These are phyloP conservation scores for Agrypnia vestita DNA, from an alignment of 1,140 invertebrate genomes.

Conservation along the genomic window DNA sequence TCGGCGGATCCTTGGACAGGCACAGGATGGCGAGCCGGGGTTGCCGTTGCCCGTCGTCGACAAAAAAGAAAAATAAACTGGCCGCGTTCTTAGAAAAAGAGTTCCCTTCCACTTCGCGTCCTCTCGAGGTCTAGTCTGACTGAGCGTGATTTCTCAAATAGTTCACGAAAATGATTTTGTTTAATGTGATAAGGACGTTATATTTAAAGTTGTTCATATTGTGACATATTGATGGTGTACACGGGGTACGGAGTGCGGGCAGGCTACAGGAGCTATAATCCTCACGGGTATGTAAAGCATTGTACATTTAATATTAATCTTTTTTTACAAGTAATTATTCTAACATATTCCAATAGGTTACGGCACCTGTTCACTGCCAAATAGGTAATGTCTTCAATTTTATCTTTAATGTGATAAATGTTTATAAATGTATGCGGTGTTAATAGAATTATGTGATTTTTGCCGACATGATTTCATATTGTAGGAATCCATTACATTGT, in stretches of 20 bases:
- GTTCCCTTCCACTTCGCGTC: background rate
- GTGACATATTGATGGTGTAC: background rate
- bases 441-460: too few relatives aligned
- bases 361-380: slow-evolving; percentile 37
- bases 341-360: slow-evolving; percentile 30
- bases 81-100: background rate
- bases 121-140: background rate
- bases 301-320: slow-evolving; percentile 30
- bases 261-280: background rate
- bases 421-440: background rate
- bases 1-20: slow-evolving; percentile 20
- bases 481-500: too few relatives aligned
- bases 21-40: background rate
- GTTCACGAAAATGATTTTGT: background rate
- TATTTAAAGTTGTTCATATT: background rate
- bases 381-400: slow-evolving; percentile 38
- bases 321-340: slow-evolving; percentile 32
- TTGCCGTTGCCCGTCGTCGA: background rate
- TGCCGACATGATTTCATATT: too few relatives aligned
- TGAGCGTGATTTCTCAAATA: background rate
- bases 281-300: background rate
- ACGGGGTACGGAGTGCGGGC: background rate
- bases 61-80: slow-evolving; percentile 13
- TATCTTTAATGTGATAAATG: background rate
- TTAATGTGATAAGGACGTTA: background rate